Base-by-base conservation (phyloP, 2,888 invertebrate species). In the Pardosa pseudoannulata region DNA sequence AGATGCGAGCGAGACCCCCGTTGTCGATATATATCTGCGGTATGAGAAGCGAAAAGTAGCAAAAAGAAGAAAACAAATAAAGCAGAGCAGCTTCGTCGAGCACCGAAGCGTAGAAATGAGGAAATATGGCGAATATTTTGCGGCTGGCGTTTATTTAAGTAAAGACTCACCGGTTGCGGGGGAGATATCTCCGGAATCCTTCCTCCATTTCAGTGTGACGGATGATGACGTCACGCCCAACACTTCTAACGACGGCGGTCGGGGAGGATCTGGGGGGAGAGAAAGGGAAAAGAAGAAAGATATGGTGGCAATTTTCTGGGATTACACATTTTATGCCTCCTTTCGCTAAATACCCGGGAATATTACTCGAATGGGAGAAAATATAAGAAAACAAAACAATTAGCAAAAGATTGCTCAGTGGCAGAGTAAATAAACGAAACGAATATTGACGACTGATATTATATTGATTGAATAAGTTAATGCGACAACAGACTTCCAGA, bases 131-230 rank as follows among this genome's bases (percentile, higher is more conserved):
- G n/a, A 23, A 68, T 41, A 75, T 74, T 19, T 23, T 56, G 3
- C 6, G 23, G 19, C 7, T 16, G 6, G 29, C 13, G 11, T 41
- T 70, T 70, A 70, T 70, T 27, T 39, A 70, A n/a, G 70, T 27
- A 56, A n/a, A 23, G 36, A 74, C 85, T 85, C 65, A 88, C 88
- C 88, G 62, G 56, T 72, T 23, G 74, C 65, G 11, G 88, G 32
- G 31, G 67, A 70, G 39, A 56, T 39, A 32, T 87, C 88, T 27
- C 64, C 62, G 28, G 72, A 32, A 46, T 79, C 72, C 46, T 74
- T 82, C 32, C 79, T 88, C 88, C 88, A 88, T 80, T 87, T 87
- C 31, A 88, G n/a, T 27, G 87, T 83, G 74, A 88, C 87, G 16
- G 80, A 72, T 56, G 88, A 87, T 56, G 87, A 76, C 32, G 82